phyloP scores from a whole-genome alignment of 2,113 vertebrate genomes.

The human (Homo sapiens) region GRCh38 chr2:95088001-95088500 shows the following conservation, averaged over 20 bases:
- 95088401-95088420: not conserved
- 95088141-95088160: not conserved
- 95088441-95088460: not conserved
- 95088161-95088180: not conserved
- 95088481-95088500: not conserved
- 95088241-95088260: not conserved
- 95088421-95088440: not conserved
- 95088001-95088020: not conserved
- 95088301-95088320: not conserved
- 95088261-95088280: not conserved
- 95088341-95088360: not conserved
- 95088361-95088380: not conserved
- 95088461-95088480: not conserved
- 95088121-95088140: not conserved
- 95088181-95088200: not conserved
- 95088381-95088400: not conserved
- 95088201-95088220: not conserved
- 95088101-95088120: not conserved
- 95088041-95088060: not conserved
- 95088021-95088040: accelerated
- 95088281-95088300: not conserved
- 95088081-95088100: not conserved
- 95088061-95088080: not conserved
- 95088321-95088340: not conserved
- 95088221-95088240: not conserved